Evolutionary conservation across 2,113 vertebrate genomes (phyloP).

Genomic region (Motacilla alba): DNA sequence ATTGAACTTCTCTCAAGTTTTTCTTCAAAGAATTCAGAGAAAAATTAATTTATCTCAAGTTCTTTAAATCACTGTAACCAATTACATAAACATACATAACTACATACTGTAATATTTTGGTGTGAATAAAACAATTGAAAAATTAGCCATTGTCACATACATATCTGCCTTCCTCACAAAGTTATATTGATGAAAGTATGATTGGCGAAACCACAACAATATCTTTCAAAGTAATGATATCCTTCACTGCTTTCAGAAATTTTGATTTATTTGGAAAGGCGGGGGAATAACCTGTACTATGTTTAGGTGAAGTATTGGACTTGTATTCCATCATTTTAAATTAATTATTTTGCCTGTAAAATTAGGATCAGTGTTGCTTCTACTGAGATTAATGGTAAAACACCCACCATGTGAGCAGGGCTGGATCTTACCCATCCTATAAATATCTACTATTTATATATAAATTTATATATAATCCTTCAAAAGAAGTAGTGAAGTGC

Average conservation of each 20-base stretch:
- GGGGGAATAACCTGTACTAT: not conserved
- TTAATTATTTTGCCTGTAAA: not conserved
- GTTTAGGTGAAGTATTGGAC: not conserved
- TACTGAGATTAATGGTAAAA: not conserved
- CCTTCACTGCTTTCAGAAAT: not conserved
- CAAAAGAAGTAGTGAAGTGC: not conserved
- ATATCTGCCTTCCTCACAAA: not conserved
- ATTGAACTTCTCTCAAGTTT: not conserved
- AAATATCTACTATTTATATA: not conserved
- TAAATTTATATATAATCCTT: not conserved
- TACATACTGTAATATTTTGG: not conserved
- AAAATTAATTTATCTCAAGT: not conserved
- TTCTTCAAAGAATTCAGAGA: not conserved
- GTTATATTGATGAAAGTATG: not conserved
- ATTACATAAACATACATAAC: not conserved
- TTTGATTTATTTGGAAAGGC: not conserved
- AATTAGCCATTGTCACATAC: not conserved
- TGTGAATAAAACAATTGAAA: not conserved
- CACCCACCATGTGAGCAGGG: not conserved
- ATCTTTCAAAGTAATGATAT: not conserved
- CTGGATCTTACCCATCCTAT: not conserved
- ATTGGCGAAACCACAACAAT: not conserved
- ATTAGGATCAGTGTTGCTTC: not conserved
- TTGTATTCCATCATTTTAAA: not conserved
- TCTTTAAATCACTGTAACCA: not conserved